Base-by-base conservation (phyloP, 2,113 vertebrate species). In the Scophthalmus maximus region DNA sequence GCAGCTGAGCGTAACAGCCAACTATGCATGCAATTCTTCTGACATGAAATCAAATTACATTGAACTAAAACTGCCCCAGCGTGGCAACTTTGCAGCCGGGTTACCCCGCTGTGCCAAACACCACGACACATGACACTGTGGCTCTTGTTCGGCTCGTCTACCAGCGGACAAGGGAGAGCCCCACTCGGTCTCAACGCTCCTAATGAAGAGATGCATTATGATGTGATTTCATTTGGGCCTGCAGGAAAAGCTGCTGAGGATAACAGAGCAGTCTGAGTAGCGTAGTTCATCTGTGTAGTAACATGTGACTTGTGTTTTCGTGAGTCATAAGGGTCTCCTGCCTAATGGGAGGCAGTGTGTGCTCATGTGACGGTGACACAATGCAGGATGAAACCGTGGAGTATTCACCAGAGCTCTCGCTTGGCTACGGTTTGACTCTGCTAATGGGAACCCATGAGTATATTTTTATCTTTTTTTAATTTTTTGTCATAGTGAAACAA, bases 281-380 rank as follows among this genome's bases (percentile, higher is more conserved):
- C 89, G 76, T 87, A 82, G 86, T 87, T 90, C 86, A 78, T 88
- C 92, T 92, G 91, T 92, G 86, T 91, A 90, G 89, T 90, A 84
- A 91, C 90, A 92, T 92, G 91, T 92, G 91, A 92, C 91, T 92
- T 89, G 86, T 92, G 89, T 92, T 92, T 92, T 92, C 59, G 86
- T 92, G 89, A 92, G 88, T 92, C 90, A 91, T 91, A 91, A 91
- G 91, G 87, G 90, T 90, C 90, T 90, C 88, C 89, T 90, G 82
- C 87, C 87, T 92, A 92, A 92, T 92, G 88, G 90, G 86, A 89
- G 82, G 89, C 90, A 83, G 90, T 83, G 89, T 92, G 91, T 80
- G 79, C 90, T 92, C 91, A 91, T 92, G 90, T 92, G 91, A 92
- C 68, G 55, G 80, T 90, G 89, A 89, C 89, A 92, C 90, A 89